Conservation (phyloP, 2,888 invertebrate genomes). For the Endotricha flammealis region DNA sequence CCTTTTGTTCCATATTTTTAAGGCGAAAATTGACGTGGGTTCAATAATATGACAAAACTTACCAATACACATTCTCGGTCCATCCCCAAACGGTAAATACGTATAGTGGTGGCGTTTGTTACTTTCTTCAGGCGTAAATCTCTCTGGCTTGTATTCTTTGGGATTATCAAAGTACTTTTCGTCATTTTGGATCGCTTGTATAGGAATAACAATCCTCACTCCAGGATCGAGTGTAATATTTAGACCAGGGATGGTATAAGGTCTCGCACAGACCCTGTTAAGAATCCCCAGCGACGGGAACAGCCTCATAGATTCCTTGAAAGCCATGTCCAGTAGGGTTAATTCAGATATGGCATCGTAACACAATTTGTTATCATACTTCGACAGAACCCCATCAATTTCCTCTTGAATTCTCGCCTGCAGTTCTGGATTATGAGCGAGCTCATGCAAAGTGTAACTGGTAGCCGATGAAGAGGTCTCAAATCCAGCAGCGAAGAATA, state of each 20-base stretch:
- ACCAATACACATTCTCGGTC: conserved; percentile 55
- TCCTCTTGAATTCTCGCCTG: conserved; percentile 50
- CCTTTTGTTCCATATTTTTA: too few relatives aligned
- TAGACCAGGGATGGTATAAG: conserved; percentile 37
- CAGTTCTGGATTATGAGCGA: conserved; percentile 54
- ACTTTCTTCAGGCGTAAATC: conserved; percentile 31
- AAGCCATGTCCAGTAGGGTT: conserved; percentile 37
- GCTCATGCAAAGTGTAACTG: conserved; percentile 49
- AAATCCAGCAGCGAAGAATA: conserved; percentile 65
- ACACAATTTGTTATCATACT: conserved; percentile 45
- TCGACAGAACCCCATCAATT: conserved; percentile 45
- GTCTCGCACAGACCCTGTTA: conserved; percentile 39
- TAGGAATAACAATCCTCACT: conserved; percentile 46
- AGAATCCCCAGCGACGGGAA: conserved; percentile 46
- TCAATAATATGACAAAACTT: conserved; percentile 23
- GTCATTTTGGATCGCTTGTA: conserved; percentile 51
- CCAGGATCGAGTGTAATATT: conserved; percentile 45
- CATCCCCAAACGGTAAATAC: conserved; percentile 52
- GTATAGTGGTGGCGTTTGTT: conserved; percentile 29
- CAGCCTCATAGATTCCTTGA: conserved; percentile 49
- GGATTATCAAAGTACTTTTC: conserved; percentile 49
- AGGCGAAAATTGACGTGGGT: too few relatives aligned
- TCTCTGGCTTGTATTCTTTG: conserved; percentile 38
- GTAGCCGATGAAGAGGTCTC: conserved; percentile 65
- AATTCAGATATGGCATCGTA: conserved; percentile 50